A percentile compares a stretch with the other conserved stretches of the same genome.
Evolutionary conservation across 2,888 invertebrate genomes (phyloP).

Genomic region (Pachliopta kotzebuea): DNA sequence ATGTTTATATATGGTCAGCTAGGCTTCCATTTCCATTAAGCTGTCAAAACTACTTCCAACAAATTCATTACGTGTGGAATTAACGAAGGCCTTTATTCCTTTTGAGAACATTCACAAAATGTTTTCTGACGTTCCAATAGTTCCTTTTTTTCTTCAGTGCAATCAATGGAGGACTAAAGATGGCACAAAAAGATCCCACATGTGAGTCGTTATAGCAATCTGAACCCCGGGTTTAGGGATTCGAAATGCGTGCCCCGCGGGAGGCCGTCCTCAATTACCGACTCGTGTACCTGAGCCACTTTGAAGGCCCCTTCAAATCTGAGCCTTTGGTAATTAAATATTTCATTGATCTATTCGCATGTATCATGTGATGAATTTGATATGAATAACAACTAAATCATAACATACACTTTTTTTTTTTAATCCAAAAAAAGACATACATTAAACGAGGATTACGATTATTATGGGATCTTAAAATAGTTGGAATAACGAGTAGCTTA

Average conservation of each 20-base stretch:
- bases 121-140: conserved; percentile 9
- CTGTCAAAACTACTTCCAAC: conserved; percentile 27
- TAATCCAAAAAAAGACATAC: no score
- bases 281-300: conserved; percentile 50
- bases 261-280: conserved; percentile 59
- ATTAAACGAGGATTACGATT: no score
- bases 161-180: conserved; percentile 44
- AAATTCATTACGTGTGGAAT: conserved; percentile 25
- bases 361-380: conserved; percentile 1
- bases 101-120: conserved; percentile 5
- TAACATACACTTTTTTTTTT: no score
- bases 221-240: conserved; percentile 55
- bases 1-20: conserved; percentile 29
- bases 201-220: conserved; percentile 68
- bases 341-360: conserved; percentile 25
- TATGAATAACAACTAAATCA: neutral
- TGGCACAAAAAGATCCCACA: conserved; percentile 57
- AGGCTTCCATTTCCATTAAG: conserved; percentile 28
- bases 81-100: conserved; percentile 7
- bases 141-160: conserved; percentile 35
- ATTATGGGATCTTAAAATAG: no score
- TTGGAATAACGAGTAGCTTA: no score
- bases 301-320: conserved; percentile 30
- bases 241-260: conserved; percentile 59
- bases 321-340: conserved; percentile 26